Evolutionary conservation across 2,888 invertebrate species (phyloP), one percentile per base, ranked within the genome.

Genomic region (Trimorus sp.): DNA sequence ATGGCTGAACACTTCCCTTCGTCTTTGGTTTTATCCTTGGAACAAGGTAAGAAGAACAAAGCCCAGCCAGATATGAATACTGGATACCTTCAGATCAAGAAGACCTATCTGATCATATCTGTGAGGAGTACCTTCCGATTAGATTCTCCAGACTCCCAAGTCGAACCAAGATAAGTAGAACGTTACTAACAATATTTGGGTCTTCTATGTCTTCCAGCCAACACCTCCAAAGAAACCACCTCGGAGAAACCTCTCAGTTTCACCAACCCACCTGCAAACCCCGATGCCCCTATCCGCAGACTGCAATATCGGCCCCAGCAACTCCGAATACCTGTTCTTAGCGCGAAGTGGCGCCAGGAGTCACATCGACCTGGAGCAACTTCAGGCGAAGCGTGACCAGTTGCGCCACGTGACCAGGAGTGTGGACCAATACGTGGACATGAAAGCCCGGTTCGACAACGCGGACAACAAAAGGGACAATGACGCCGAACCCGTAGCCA

Each of bases 171-270:
- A 26, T 1, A 26, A 26, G 26, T 26, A 26, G 26, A 26, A 26
- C 4, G 26, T 26, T 26, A 26, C 26, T 26, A 4, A 26, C 4
- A 26, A 26, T 26, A 3, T 1, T 26, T 26, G 26, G 26, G 26
- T 53, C 38, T 40, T 68, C 36, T 37, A 15, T 58, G 26, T 14
- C 14, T 40, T 42, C 7, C 37, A 84, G 96, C 96, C 96, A 65
- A 96, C 96, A 71, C 97, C 97, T 71, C 97, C 97, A 59, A 97
- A 97, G 93, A 97, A 97, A 92, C 97, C 97, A 82, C 97, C 97
- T 2, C 93, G 97, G 65, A 93, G 97, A 85, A 97, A 97, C 92
- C 93, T 97, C 71, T 96, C 97, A 12, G 96, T 97, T 79, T 97
- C 97, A 15, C 97, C 97, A 36, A 97, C 97, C 38, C 97, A 97